Base-by-base conservation (phyloP, 2,797 vertebrate genomes). In the Aulostomus chinensis region DNA sequence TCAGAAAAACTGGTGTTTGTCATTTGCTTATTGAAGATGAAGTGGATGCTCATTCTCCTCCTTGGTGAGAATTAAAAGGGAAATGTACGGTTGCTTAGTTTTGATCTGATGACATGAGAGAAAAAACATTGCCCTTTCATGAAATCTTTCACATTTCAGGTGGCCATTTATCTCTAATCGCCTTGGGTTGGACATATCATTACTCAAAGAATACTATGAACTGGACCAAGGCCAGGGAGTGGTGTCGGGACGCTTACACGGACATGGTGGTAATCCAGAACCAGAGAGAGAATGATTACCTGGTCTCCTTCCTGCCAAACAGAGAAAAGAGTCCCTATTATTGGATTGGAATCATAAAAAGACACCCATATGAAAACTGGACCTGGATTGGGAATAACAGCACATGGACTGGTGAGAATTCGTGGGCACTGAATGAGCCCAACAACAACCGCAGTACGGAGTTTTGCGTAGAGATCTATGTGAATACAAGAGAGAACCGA, bases 321-420 rank as follows among this genome's bases (percentile, higher is more conserved):
- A 75, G 2, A 67, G 4, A 0, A 0, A 0, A 0, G 0, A 10
- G 10, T 46, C 88, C 83, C 0, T 88, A 93, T 50, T 93, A 89
- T 43, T 93, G 92, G 92, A 90, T 93, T n/a, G 91, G 92, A 38
- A 84, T 93, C 25, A 86, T 66, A n/a, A 91, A 78, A 68, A 58
- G 38, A 0, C 39, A 69, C 9, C 32, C 6, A 4, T 70, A 67
- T 15, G 68, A 58, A 10, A 34, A 11, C 0, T 93, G 92, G 92
- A 89, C 43, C 10, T 93, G 91, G 92, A 38, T 90, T 18, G 87
- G 87, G 11, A 87, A 85, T 38, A 87, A 83, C 63, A 87, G 88
- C 68, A 78, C 84, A 0, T 83, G 86, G 80, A 37, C 68, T 1
- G 58, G 77, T 10, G 38, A 90, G 2, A 2, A 66, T 1, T 86